Evolutionary conservation across 92 coral and sea anemone species (phyloP).

Genomic region (Montipora capitata): DNA sequence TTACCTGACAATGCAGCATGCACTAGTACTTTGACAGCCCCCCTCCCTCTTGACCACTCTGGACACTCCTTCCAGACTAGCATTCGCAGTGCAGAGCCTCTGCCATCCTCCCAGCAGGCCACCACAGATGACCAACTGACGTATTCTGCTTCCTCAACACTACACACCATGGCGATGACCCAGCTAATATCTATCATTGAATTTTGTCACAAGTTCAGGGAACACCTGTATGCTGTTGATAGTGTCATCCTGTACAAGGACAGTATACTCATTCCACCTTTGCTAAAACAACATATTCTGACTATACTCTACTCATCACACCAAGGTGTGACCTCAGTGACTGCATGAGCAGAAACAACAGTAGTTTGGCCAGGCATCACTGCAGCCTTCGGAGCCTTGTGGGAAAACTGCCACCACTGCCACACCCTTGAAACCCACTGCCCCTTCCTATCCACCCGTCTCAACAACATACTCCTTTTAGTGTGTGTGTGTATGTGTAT

Average conservation of each 20-base stretch:
- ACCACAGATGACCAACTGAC: conserved; percentile 9
- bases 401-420: conserved; percentile 68
- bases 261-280: conserved; percentile 64
- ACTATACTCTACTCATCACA: conserved; percentile 71
- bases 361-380: conserved; percentile 71
- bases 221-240: conserved; percentile 69
- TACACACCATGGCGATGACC: conserved; percentile 47
- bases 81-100: conserved; percentile 31
- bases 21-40: conserved; percentile 5
- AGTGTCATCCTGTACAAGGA: conserved; percentile 69
- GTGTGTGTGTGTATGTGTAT: not conserved
- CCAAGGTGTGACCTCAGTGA: conserved; percentile 76
- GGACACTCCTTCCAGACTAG: conserved; percentile 36
- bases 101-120: conserved; percentile 20
- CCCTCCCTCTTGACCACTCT: conserved; percentile 16
- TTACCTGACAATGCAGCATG: conserved; percentile 54
- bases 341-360: conserved; percentile 64
- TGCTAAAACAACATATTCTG: conserved; percentile 45
- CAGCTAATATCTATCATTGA: conserved; percentile 47
- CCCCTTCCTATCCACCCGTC: conserved; percentile 6
- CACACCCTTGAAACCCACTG: conserved; percentile 29
- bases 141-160: conserved; percentile 37
- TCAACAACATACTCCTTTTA: conserved; percentile 59
- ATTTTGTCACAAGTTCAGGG: conserved; percentile 50
- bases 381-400: conserved; percentile 51